Base-by-base conservation (phyloP, 2,888 invertebrate species). In the Melikaiella ostensackeni region DNA sequence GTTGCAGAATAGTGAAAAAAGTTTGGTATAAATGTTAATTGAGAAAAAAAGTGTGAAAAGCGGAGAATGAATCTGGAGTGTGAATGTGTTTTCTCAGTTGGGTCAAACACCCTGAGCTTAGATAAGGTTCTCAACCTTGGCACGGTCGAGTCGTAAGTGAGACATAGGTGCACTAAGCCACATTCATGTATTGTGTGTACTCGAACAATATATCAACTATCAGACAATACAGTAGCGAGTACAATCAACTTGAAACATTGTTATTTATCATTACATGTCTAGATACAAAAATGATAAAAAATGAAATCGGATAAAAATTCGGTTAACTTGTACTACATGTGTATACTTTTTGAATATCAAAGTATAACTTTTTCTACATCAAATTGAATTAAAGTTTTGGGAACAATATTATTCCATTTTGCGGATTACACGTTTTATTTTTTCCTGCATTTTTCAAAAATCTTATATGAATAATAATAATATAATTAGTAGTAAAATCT, bases 91-190 rank as follows among this genome's bases (percentile, higher is more conserved):
- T 87, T 87, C 87, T 85, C 82, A 84, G 86, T 87, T 87, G 86
- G 88, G 88, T 88, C 88, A 88, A 88, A 85, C 85, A 88, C 86
- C 88, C 88, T 87, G 86, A 84, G 82, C 80, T 74, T 84, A 87
- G 88, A 88, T 88, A 88, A 88, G 88, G 85, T 86, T 86, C 83
- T 83, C 88, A 88, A 86, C 86, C 87, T 88, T 87, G 86, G 86
- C 86, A 86, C 85, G 84, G 82, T 82, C 85, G 79, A 82, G 84
- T 7, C 11, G 55, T 42, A 30, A 63, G 83, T 83, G 79, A 80
- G 80, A 83, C 80, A 78, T 85, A 81, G 82, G 77, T 82, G 77
- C 80, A 59, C 59, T 74, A n/a, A n/a, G 55, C 33, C 55, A 55
- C 33, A 70, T 27, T n/a, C 70, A 50, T 50, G 30, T 30, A 61